A percentile compares a stretch with the other conserved stretches of the same genome.
Evolutionary conservation across 2,888 invertebrate species (phyloP).

Genomic region (Dione vanillae): DNA sequence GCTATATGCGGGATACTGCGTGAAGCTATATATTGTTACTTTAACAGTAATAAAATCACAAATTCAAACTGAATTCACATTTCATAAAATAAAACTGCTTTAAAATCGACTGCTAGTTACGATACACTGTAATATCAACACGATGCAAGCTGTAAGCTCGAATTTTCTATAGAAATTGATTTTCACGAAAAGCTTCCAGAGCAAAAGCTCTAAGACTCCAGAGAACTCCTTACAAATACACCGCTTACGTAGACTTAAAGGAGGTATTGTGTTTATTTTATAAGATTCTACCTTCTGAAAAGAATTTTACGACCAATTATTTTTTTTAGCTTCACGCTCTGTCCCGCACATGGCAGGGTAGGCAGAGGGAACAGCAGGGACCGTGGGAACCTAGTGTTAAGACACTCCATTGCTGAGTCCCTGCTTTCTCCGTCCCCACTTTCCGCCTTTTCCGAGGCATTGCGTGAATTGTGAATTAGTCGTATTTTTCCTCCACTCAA

Average conservation of each 20-base stretch:
- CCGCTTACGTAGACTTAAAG: background rate
- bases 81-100: background rate
- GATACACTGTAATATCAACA: background rate
- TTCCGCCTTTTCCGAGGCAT: too few species aligned
- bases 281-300: background rate
- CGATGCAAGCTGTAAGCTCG: background rate
- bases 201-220: background rate
- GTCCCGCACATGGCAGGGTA: too few species aligned
- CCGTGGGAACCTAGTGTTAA: too few species aligned
- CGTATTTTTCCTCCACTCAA: too few species aligned
- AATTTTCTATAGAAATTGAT: slow-evolving; percentile 11
- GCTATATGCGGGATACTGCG: too few species aligned
- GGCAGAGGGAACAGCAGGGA: too few species aligned
- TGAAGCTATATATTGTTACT: too few species aligned
- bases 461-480: too few species aligned
- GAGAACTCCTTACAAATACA: background rate
- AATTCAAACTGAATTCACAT: background rate
- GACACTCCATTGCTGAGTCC: too few species aligned
- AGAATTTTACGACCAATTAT: background rate
- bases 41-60: too few species aligned
- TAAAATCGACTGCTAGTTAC: background rate
- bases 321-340: too few species aligned
- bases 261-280: background rate
- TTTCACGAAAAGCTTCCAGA: slow-evolving; percentile 7
- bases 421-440: too few species aligned